phyloP scores from a whole-genome alignment of 2,797 vertebrate species.

The Centroberyx gerrardi region DNA sequence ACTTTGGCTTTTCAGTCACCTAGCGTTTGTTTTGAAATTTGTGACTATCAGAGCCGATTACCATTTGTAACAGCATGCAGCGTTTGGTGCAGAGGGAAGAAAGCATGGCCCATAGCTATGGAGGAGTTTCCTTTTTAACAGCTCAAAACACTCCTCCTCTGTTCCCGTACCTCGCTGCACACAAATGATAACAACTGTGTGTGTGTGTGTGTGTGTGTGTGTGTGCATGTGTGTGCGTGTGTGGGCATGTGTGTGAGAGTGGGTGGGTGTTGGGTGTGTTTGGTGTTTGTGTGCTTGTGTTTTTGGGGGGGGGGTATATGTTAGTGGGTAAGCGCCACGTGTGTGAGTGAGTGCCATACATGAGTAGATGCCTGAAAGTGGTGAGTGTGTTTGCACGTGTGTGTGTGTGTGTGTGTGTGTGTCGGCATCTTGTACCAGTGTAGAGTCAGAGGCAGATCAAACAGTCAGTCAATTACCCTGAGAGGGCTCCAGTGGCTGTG shows the following conservation, averaged over 20 bases:
- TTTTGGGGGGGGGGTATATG: slow-evolving; percentile 25
- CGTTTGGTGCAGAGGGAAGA: slow-evolving; percentile 82
- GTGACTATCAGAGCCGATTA: slow-evolving; percentile 86
- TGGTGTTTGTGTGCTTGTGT: slow-evolving; percentile 2
- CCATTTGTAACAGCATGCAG: slow-evolving; percentile 82
- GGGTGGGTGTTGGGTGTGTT: neutral
- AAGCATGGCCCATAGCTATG: slow-evolving; percentile 84
- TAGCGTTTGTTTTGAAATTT: slow-evolving; percentile 86
- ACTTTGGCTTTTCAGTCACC: slow-evolving; percentile 87
- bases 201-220: slow-evolving; percentile 42
- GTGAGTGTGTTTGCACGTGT: slow-evolving; percentile 38
- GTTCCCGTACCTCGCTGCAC: slow-evolving; percentile 71
- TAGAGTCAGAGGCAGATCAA: slow-evolving; percentile 80
- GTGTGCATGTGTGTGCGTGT: slow-evolving; percentile 18
- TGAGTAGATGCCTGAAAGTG: slow-evolving; percentile 49
- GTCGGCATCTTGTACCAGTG: slow-evolving; percentile 58
- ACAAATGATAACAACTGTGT: slow-evolving; percentile 73
- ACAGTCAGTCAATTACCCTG: slow-evolving; percentile 83
- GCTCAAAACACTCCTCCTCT: slow-evolving; percentile 71
- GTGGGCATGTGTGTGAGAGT: neutral
- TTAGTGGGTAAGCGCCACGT: slow-evolving; percentile 18
- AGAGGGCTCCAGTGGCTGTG: slow-evolving; percentile 82
- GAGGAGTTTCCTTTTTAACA: slow-evolving; percentile 76
- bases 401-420: slow-evolving; percentile 33
- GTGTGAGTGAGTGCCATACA: slow-evolving; percentile 39